Evolutionary conservation across 2,797 vertebrate species (phyloP), one percentile per base, ranked within the genome.

Genomic region (Acanthurus lineatus): DNA sequence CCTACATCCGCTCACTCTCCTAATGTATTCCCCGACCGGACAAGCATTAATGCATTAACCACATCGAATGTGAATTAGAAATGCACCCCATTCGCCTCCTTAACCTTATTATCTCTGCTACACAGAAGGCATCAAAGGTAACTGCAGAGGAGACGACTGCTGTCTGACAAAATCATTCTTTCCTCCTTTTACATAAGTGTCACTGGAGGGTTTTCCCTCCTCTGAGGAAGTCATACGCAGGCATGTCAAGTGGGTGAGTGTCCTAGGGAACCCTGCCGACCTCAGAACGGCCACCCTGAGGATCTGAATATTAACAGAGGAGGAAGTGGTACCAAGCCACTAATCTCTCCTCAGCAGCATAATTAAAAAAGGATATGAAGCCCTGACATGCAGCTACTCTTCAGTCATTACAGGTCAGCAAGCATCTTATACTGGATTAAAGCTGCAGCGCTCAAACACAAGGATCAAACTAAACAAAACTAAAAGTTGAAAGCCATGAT

Each of bases 41-140:
- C 83, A 76, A 84, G 57, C 80, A 69, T 48, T 42, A 85, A 84
- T 73, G 83, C 89, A 91, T 91, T 89, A 91, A 89, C 76, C 66
- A 25, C 66, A 86, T 89, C 59, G 80, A 76, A 90, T 82, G 73
- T 73, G 75, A 92, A 88, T 78, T 76, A 80, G 69, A 77, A 84
- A 80, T 79, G 82, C 51, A 11, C 9, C 59, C 69, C 52, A 28
- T 9, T 72, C 67, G 72, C 64, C 48, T 60, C 52, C 62, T 73
- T 52, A 73, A 87, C 76, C 47, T 66, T 57, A 72, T 84, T 83
- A 81, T 79, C 84, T 67, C 28, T 56, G 66, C 47, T 64, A 15
- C 44, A 40, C 25, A 69, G 65, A 74, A 63, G 72, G 28, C 82
- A 84, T 25, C 1, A 14, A 17, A 82, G 64, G 70, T 71, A 66